Evolutionary conservation across 2,888 invertebrate genomes (phyloP).

Genomic region (Alloplasta piceator): DNA sequence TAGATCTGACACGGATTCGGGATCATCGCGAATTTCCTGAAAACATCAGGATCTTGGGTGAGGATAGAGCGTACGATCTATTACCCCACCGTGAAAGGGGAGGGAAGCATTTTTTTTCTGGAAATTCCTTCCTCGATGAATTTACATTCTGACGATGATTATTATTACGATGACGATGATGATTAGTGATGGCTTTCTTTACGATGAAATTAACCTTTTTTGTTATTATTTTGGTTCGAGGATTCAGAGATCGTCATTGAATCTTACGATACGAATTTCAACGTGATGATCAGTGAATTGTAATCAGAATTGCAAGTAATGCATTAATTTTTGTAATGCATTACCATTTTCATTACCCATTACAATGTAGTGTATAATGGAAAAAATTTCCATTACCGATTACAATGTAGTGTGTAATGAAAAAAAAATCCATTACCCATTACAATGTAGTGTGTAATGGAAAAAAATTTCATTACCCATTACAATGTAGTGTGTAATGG

Average conservation of each 20-base stretch:
- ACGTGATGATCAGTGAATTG: too few species aligned
- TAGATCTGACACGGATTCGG: conserved; percentile 66
- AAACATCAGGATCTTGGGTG: conserved; percentile 67
- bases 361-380: too few species aligned
- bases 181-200: conserved; percentile 14
- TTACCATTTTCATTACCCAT: too few species aligned
- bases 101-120: not conserved
- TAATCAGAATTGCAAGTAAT: too few species aligned
- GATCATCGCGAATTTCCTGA: conserved; percentile 71
- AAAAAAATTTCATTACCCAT: too few species aligned
- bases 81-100: not conserved
- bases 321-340: too few species aligned
- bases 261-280: too few species aligned
- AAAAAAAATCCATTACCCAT: too few species aligned
- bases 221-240: conserved; percentile 19
- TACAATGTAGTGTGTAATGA: too few species aligned
- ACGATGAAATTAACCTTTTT: not conserved
- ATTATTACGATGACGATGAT: conserved; percentile 29
- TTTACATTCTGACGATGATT: conserved; percentile 31
- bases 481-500: too few species aligned
- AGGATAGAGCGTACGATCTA: conserved; percentile 51
- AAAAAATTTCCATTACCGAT: too few species aligned
- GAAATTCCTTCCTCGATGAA: conserved; percentile 12
- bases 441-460: too few species aligned
- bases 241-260: conserved; percentile 14